phyloP scores from a whole-genome alignment of 92 coral and sea anemone species.

The Blastomussa wellsi region DNA sequence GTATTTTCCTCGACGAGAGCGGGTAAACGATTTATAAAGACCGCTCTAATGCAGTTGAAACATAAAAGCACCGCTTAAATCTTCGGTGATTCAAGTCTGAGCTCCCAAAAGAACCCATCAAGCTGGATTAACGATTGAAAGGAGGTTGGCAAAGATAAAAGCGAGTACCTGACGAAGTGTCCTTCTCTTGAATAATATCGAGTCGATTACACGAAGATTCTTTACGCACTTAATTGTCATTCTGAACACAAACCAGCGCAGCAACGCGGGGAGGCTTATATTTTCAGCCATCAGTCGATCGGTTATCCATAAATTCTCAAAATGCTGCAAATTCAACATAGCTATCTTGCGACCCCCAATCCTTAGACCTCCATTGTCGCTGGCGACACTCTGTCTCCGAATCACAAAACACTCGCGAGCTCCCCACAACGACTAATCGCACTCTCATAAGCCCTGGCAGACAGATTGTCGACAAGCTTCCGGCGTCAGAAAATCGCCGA shows the following conservation, averaged over 20 bases:
- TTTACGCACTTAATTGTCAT: constrained; percentile 23
- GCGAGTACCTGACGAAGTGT: constrained; percentile 27
- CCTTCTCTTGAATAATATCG: constrained; percentile 1
- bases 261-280: constrained; percentile 68
- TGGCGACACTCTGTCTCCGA: constrained; percentile 96
- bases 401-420: constrained; percentile 75
- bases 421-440: constrained; percentile 70
- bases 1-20: neutral
- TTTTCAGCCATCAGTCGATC: constrained; percentile 45
- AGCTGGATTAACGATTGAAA: neutral
- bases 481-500: constrained; percentile 60
- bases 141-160: neutral
- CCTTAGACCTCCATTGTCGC: constrained; percentile 64
- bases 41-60: neutral
- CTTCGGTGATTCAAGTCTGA: neutral
- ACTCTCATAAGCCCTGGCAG: constrained; percentile 65
- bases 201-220: constrained; percentile 26
- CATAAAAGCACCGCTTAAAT: constrained; percentile 7
- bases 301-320: constrained; percentile 64
- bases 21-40: constrained; percentile 6
- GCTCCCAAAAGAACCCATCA: constrained; percentile 5
- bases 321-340: constrained; percentile 83
- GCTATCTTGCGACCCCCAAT: constrained; percentile 82
- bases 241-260: constrained; percentile 15
- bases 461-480: constrained; percentile 67